Conservation (phyloP, 2,888 invertebrate species). For the Cephus rjabovi region DNA sequence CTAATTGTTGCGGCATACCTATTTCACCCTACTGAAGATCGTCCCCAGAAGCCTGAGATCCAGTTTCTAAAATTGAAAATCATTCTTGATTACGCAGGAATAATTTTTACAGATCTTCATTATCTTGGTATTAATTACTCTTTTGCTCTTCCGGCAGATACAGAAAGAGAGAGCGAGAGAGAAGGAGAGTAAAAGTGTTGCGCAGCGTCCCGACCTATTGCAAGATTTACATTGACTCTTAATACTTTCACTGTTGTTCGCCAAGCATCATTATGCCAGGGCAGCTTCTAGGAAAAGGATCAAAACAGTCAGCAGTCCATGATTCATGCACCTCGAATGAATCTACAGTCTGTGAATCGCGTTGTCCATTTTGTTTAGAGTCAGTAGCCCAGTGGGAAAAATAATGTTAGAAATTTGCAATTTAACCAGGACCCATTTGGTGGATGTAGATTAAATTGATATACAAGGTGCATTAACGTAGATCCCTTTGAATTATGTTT, state of each 20-base stretch:
- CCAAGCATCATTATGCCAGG: neutral
- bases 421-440: neutral
- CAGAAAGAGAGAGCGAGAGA: neutral
- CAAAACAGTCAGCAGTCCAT: neutral
- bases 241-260: neutral
- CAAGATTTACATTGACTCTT: neutral
- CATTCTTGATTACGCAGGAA: neutral
- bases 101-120: neutral
- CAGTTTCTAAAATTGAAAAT: neutral
- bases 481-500: neutral
- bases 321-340: neutral
- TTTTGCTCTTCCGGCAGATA: neutral
- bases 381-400: neutral
- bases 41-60: neutral
- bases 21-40: slow-evolving; percentile 14
- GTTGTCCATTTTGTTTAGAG: neutral
- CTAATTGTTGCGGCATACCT: slow-evolving; percentile 42
- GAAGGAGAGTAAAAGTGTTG: neutral
- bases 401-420: neutral
- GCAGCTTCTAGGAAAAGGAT: neutral
- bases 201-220: neutral
- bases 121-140: neutral
- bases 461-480: neutral
- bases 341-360: neutral
- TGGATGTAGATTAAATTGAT: neutral